Conservation (phyloP, 2,888 invertebrate genomes). For the Brenthis ino region DNA sequence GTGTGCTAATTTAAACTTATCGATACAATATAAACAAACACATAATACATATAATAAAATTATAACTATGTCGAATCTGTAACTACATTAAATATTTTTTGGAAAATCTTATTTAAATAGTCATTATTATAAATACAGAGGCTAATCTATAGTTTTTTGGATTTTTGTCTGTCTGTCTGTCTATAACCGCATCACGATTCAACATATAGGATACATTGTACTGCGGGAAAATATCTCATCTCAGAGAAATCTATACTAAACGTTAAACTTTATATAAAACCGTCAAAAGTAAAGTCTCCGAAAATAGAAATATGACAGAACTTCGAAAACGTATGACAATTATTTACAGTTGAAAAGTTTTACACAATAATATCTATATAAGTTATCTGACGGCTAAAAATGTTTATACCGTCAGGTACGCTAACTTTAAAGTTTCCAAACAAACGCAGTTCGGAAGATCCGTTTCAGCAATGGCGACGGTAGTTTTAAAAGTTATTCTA, state of each 20-base stretch:
- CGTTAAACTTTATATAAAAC: too few relatives aligned
- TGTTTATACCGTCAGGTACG: slow-evolving; percentile 46
- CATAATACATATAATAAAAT: too few relatives aligned
- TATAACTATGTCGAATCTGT: too few relatives aligned
- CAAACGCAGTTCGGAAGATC: slow-evolving; percentile 47
- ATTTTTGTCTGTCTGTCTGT: too few relatives aligned
- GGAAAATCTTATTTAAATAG: too few relatives aligned
- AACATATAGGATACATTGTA: too few relatives aligned
- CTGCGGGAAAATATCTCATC: too few relatives aligned
- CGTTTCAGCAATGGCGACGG: slow-evolving; percentile 46
- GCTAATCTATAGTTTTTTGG: too few relatives aligned
- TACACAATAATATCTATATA: slow-evolving; percentile 23
- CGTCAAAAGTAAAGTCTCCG: background rate
- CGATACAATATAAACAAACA: background rate
- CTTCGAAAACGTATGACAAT: slow-evolving; percentile 13
- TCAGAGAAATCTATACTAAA: too few relatives aligned
- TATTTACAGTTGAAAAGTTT: slow-evolving; percentile 12
- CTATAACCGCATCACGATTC: too few relatives aligned
- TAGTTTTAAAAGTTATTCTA: slow-evolving; percentile 61
- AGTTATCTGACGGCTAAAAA: slow-evolving; percentile 39
- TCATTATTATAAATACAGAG: too few relatives aligned
- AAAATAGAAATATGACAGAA: background rate
- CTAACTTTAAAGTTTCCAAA: slow-evolving; percentile 47
- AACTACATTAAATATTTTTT: too few relatives aligned
- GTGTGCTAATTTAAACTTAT: background rate